Conservation (phyloP, 2,113 vertebrate genomes). For the Myrmecophaga tridactyla region DNA sequence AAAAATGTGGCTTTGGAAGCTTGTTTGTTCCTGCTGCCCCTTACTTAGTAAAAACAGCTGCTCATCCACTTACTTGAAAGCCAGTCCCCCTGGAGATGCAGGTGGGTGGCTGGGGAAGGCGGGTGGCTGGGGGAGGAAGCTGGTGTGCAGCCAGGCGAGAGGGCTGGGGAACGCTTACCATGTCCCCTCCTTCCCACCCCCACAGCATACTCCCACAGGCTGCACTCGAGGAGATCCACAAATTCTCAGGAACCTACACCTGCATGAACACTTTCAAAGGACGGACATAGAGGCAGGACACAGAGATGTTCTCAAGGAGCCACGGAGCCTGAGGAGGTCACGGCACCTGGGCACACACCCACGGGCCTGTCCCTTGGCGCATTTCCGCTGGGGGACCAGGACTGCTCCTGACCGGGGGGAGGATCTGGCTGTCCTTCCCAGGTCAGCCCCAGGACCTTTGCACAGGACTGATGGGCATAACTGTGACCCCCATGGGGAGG, state of each 20-base stretch:
- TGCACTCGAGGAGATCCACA: slow-evolving; percentile 97
- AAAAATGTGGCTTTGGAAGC: neutral
- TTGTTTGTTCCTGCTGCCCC: neutral
- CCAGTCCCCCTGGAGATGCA: neutral
- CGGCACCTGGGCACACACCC: neutral
- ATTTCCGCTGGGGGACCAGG: slow-evolving; percentile 9
- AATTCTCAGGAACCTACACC: slow-evolving; percentile 95
- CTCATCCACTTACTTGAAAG: neutral
- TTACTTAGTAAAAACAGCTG: neutral
- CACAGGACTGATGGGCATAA: slow-evolving; percentile 75
- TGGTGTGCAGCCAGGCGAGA: neutral
- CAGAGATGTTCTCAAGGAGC: neutral
- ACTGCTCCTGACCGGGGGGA: slow-evolving; percentile 63
- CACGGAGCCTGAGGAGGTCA: slow-evolving; percentile 45
- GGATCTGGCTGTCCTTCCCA: slow-evolving; percentile 56
- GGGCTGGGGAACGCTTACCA: neutral
- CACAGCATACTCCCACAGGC: slow-evolving; percentile 94
- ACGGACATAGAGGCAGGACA: slow-evolving; percentile 85
- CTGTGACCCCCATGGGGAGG: slow-evolving; percentile 76
- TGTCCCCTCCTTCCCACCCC: neutral
- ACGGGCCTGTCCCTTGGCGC: neutral
- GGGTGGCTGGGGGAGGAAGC: neutral
- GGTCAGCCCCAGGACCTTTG: slow-evolving; percentile 81
- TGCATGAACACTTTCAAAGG: slow-evolving; percentile 99
- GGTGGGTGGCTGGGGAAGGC: too few species aligned